Base-by-base conservation (phyloP, 2,888 invertebrate species). In the Xestobium rufovillosum region DNA sequence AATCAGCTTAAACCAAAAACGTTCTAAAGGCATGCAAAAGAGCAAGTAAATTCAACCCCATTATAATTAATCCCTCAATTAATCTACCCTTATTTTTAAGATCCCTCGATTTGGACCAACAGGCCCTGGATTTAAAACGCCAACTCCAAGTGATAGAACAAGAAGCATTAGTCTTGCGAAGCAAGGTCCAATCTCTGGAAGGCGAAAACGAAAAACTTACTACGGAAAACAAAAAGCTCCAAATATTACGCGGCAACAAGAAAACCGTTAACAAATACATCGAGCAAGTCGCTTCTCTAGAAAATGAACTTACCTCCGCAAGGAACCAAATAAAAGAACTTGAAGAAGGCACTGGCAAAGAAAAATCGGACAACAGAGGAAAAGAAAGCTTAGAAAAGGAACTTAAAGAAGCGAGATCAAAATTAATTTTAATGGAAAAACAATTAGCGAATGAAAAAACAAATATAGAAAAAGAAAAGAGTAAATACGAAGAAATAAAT, bases 91-190 rank as follows among this genome's bases (percentile, higher is more conserved):
- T 14, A 23, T 27, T 31, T 19, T 59, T 36, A 49, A 80, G 78
- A 56, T 78, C 78, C 14, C 60, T 76, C 39, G 78, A 78, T 57
- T 65, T 70, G 39, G 78, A 78, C 48, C 74, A 75, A 57, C 76
- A 77, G 58, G 72, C 75, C 39, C 64, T 83, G 6, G 84, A 86
- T 60, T 58, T 82, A 29, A 81, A 80, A 60, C 67, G 81, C 36
- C 85, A 87, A 60, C 66, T 87, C 28, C 81, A 83, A 65, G 71
- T 81, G 1, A 76, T 84, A 34, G 85, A 86, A 60, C 82, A 84
- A 62, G 87, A 87, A 65, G 80, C 80, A 2, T 69, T 69, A 34
- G 74, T 81, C 32, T 65, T 85, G 33, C 69, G 83, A 45, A 69
- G 73, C 15, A 84, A 81, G 64, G 75, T 78, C 11, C 76, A 78